phyloP scores from a whole-genome alignment of 2,113 vertebrate species.

The Sebastes fasciatus region DNA sequence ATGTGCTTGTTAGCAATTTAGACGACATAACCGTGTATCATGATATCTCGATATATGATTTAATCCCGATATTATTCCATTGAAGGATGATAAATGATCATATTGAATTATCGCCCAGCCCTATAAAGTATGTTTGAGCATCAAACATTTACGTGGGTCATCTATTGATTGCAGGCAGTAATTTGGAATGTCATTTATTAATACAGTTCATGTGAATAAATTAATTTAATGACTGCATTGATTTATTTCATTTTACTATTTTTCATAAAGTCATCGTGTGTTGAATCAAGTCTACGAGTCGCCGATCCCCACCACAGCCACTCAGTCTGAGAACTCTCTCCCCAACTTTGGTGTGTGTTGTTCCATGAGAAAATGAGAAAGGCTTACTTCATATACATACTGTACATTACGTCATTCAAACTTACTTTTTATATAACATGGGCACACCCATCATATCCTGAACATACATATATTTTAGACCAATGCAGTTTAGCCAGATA shows the following conservation, averaged over 20 bases:
- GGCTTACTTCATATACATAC: slow-evolving; percentile 15
- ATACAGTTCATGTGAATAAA: not conserved
- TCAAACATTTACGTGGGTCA: not conserved
- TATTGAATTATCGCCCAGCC: too few relatives aligned
- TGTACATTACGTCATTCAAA: slow-evolving; percentile 10
- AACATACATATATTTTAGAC: not conserved
- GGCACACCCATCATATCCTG: not conserved
- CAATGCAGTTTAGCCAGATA: not conserved
- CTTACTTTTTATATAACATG: not conserved
- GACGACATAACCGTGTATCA: too few relatives aligned
- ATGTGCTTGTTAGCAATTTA: too few relatives aligned
- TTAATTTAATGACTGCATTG: not conserved
- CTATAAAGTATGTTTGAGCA: not conserved
- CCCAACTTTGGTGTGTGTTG: not conserved
- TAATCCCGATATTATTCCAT: too few relatives aligned
- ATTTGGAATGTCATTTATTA: not conserved
- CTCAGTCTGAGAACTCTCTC: slow-evolving; percentile 4
- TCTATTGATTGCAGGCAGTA: not conserved
- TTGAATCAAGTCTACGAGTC: not conserved
- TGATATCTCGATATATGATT: too few relatives aligned
- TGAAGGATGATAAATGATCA: too few relatives aligned
- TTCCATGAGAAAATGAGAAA: slow-evolving; percentile 2
- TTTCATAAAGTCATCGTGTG: not conserved
- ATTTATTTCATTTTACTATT: not conserved
- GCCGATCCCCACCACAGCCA: not conserved